Base-by-base conservation (phyloP, 2,888 invertebrate species). In the Orthonychiurus folsomi region DNA sequence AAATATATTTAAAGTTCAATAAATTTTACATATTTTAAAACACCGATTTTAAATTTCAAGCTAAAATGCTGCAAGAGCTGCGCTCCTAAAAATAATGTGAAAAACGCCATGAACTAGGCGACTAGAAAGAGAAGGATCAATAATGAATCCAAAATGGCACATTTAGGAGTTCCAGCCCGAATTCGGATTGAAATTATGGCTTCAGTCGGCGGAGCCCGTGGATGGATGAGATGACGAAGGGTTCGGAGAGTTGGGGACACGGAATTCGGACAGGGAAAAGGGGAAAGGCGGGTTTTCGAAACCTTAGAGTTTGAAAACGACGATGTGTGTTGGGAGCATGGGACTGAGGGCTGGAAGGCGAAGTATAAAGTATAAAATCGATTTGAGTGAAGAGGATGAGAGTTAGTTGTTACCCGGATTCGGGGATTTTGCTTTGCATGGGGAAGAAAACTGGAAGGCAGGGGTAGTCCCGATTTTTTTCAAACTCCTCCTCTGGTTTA, bases 401-500 rank as follows among this genome's bases (percentile, higher is more conserved):
- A 56, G 63, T 59, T 56, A 53, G 57, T 50, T 48, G 37, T 56
- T 63, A 60, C 60, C 63, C 63, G 63, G 63, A 57, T 56, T 56
- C 56, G n/a, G 23, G 23, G 12, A 15, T 24, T 59, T 63, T 47
- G 47, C 50, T 48, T 62, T 58, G 54, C 53, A 48, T 59, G 55
- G 56, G 61, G 47, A 27, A 37, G 18, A 21, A 26, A 56, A 59
- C 20, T 23, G 56, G 50, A 55, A 37, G 15, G 37, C 37, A 37
- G 15, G 37, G 64, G 64, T 28, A 50, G 47, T 50, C 59, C 59
- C 59, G 59, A 59, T 64, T 67, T 67, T 66, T 70, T 70, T 72
- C 66, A 62, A 66, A 72, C 72, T 72, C 72, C 72, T 70, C 72
- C 72, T 69, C 66, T 65, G 66, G 63, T 72, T 72, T 72, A 72